Evolutionary conservation across 2,888 invertebrate species (phyloP), one percentile per base, ranked within the genome.

Genomic region (Leucophenga maculata): DNA sequence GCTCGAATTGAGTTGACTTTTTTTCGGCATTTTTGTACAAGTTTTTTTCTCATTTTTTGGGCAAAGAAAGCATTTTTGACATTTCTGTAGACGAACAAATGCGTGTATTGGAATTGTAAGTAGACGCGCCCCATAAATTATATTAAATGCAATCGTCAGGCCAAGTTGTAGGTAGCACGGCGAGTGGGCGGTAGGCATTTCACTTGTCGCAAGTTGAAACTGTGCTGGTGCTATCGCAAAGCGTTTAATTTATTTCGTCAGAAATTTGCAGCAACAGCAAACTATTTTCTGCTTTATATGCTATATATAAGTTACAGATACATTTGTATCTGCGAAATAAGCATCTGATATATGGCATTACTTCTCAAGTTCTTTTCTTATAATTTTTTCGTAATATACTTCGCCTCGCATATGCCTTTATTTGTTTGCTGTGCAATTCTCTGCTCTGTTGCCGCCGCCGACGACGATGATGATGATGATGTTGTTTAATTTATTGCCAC

Each of bases 401-500:
- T n/a, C n/a, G n/a, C n/a, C n/a, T n/a, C n/a, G n/a, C 39, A 9
- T 39, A 11, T 39, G 39, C 11, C 8, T 39, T 39, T 39, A 39
- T 39, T 39, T 39, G 39, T 39, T 39, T 39, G 3, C 39, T 39
- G 9, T 39, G 39, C 8, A 39, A 32, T n/a, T n/a, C n/a, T n/a
- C n/a, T n/a, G n/a, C 32, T 3, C 8, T 32, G 32, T 6, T 6
- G 32, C 3, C 39, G 39, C 1, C 8, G 39, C 8, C 1, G 39
- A 3, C 8, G 39, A 39, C 1, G 39, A 6, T 9, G 39, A 50
- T 16, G 16, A 50, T 4, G 18, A 16, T 72, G 72, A 77, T 74
- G 77, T 74, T 75, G 73, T 72, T 76, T 77, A 80, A 80, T 79
- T 78, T 78, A 79, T 79, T 72, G 68, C 68, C 75, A 54, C 52